Percentiles rank a stretch among this genome's conserved stretches.
These are phyloP conservation scores for Phocoena sinus DNA, from an alignment of 2,113 vertebrate species.

Conservation along the genomic window DNA sequence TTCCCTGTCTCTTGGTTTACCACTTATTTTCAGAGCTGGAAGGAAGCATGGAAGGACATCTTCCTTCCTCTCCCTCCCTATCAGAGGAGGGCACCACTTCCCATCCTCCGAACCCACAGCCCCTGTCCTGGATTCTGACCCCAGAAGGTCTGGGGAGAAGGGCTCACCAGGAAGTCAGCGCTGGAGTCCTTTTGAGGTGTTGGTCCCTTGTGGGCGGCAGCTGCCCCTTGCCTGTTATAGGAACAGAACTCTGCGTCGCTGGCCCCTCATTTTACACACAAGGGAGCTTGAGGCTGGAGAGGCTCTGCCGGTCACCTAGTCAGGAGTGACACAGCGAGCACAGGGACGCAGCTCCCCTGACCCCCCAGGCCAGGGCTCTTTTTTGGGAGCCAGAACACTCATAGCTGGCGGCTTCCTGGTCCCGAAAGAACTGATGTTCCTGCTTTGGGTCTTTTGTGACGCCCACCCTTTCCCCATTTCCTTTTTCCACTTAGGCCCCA, in stretches of 20 bases:
- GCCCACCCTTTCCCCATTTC: neutral
- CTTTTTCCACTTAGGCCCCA: slow-evolving; percentile 80
- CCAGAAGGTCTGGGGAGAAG: neutral
- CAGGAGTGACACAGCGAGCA: neutral
- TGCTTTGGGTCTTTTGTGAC: neutral
- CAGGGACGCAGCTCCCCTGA: neutral
- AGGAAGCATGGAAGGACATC: neutral
- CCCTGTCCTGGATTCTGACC: neutral
- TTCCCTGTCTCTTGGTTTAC: neutral
- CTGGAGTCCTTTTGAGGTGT: neutral
- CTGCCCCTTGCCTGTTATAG: neutral
- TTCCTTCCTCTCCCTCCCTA: neutral
- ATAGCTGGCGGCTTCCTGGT: neutral
- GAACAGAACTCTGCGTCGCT: neutral
- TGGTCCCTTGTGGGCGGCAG: neutral
- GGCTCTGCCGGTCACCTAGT: no score
- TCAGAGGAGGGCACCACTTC: neutral
- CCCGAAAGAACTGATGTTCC: neutral
- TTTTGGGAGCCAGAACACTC: neutral
- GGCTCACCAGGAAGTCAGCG: neutral
- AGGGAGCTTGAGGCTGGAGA: neutral
- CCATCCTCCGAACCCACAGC: neutral
- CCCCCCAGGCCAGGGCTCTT: neutral
- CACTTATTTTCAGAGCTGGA: neutral
- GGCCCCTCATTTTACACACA: neutral